These are phyloP conservation scores for Strix aluco DNA, from an alignment of 2,113 vertebrate species.

Conservation along the genomic window DNA sequence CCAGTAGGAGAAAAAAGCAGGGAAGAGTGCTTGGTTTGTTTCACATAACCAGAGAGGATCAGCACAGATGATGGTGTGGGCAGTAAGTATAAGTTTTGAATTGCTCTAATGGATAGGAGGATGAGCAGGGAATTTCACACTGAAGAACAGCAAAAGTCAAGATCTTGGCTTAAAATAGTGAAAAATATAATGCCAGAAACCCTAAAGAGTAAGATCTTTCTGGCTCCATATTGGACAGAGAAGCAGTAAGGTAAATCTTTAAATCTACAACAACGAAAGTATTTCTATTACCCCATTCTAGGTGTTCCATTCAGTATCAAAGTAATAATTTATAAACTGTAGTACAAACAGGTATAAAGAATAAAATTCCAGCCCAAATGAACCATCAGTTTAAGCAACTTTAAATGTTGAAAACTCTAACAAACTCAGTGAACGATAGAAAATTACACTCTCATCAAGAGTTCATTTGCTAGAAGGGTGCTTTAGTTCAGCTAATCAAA, in stretches of 20 bases:
- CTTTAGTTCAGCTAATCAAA: constrained; percentile 44
- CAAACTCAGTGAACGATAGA: background rate
- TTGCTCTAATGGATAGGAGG: background rate
- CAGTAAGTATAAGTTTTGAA: background rate
- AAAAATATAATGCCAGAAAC: background rate
- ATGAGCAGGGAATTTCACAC: background rate
- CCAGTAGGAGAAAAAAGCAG: background rate
- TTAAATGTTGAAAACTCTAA: constrained; percentile 17
- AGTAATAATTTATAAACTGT: background rate
- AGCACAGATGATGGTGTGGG: background rate
- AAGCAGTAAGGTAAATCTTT: background rate
- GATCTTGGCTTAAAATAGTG: background rate
- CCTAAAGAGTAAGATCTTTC: background rate
- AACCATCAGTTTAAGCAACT: background rate
- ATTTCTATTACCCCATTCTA: background rate
- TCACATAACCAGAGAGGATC: background rate
- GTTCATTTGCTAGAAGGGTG: constrained; percentile 32
- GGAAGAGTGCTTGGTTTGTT: background rate
- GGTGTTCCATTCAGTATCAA: background rate
- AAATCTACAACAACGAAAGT: background rate
- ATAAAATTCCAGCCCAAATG: background rate
- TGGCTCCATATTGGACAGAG: background rate
- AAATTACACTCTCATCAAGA: constrained; percentile 11
- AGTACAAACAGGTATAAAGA: background rate
- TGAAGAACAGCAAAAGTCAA: background rate